phyloP scores from a whole-genome alignment of 2,888 invertebrate genomes.

The Philopedon plagiatum region DNA sequence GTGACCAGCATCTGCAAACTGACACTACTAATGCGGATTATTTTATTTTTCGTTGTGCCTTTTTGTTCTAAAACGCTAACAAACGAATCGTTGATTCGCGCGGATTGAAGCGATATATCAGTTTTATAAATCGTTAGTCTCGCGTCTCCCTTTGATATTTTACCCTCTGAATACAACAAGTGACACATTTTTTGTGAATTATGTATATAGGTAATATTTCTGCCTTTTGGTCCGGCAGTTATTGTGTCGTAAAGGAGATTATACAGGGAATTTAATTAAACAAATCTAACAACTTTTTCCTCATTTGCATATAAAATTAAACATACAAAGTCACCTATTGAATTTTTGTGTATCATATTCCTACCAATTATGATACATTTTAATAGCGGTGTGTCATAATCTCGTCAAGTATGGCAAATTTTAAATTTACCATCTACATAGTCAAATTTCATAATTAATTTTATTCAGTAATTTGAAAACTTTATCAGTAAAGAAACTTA shows the following conservation, averaged over 20 bases:
- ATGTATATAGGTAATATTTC: constrained; percentile 36
- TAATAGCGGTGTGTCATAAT: too few species aligned
- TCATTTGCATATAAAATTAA: too few species aligned
- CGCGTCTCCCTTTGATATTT: constrained; percentile 38
- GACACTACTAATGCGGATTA: constrained; percentile 23
- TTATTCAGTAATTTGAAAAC: too few species aligned
- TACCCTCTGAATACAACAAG: constrained; percentile 38
- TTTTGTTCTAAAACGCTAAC: constrained; percentile 21
- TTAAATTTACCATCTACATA: too few species aligned
- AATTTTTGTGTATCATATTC: too few species aligned
- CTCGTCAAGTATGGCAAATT: too few species aligned
- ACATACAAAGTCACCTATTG: too few species aligned
- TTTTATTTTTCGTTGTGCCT: constrained; percentile 9
- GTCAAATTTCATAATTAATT: too few species aligned
- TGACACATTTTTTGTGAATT: constrained; percentile 36
- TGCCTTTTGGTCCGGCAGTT: constrained; percentile 18
- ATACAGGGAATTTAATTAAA: background rate
- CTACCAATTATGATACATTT: too few species aligned
- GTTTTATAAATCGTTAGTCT: constrained; percentile 38
- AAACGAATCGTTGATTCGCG: constrained; percentile 34
- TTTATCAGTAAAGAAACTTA: too few species aligned
- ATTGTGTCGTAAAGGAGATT: background rate
- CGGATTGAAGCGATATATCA: constrained; percentile 37
- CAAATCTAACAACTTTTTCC: too few species aligned
- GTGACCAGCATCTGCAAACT: constrained; percentile 19